These are phyloP conservation scores for Pogonocichla stellata DNA, from an alignment of 2,113 vertebrate species.

Conservation along the genomic window DNA sequence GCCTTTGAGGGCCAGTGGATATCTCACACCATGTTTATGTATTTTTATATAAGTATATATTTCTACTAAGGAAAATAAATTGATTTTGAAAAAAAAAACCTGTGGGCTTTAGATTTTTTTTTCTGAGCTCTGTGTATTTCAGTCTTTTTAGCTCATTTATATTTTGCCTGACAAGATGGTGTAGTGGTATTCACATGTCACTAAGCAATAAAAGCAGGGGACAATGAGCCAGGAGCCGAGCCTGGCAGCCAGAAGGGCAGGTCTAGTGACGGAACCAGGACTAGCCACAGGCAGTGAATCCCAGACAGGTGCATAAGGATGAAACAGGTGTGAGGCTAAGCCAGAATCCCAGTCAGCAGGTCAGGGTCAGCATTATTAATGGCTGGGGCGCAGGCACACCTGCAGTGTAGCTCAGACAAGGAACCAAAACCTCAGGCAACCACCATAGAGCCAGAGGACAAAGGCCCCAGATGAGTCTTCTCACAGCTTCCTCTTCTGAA, in stretches of 20 bases:
- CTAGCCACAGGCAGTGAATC: background rate
- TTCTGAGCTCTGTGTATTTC: background rate
- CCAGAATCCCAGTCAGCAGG: background rate
- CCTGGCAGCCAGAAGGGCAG: background rate
- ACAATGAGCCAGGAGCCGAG: background rate
- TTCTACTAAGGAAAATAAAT: background rate
- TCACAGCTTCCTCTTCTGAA: background rate
- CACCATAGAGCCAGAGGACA: fast-evolving
- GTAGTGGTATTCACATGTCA: background rate
- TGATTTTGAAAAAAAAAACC: background rate
- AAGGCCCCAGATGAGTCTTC: fast-evolving
- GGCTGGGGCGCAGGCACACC: fast-evolving
- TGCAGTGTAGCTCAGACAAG: too few species aligned
- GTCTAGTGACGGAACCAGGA: background rate
- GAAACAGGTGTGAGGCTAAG: background rate
- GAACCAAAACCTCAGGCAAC: background rate
- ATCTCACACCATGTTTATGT: background rate
- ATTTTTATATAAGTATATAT: background rate
- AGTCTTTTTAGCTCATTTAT: background rate
- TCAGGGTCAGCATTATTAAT: background rate
- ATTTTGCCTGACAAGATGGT: background rate
- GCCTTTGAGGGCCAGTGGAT: background rate
- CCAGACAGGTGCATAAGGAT: background rate
- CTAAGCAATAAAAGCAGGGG: background rate
- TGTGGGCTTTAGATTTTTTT: background rate